phyloP scores from a whole-genome alignment of 1,140 invertebrate genomes.

The Phymastichus coffea region DNA sequence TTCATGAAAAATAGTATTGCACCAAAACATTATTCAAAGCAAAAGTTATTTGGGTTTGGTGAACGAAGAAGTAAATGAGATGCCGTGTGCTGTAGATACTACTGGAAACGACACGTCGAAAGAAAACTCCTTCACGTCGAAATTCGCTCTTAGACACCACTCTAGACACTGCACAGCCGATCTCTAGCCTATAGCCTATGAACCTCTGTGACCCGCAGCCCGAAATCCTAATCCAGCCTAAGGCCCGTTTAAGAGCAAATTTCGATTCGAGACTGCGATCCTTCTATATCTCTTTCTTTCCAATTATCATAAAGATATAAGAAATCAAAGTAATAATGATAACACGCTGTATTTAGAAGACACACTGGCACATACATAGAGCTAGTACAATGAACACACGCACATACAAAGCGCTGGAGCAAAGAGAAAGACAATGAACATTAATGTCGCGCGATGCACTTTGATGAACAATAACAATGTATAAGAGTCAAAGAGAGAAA shows the following conservation, averaged over 20 bases:
- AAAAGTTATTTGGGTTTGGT: no score
- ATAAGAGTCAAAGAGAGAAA: not conserved
- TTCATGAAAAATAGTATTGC: no score
- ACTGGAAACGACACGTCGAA: no score
- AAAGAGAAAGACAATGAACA: constrained; percentile 31
- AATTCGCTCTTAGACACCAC: constrained; percentile 20
- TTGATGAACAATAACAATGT: not conserved
- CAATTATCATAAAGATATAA: not conserved
- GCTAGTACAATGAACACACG: not conserved
- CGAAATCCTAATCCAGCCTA: not conserved
- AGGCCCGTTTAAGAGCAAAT: constrained; percentile 4
- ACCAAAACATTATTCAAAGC: no score
- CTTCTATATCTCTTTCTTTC: not conserved
- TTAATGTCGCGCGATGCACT: constrained; percentile 15
- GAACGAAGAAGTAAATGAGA: constrained; percentile 2
- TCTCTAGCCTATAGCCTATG: not conserved
- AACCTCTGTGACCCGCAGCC: not conserved
- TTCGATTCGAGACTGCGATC: constrained; percentile 1
- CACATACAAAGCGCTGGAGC: constrained; percentile 24
- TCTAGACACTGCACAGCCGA: constrained; percentile 15
- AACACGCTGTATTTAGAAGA: constrained; percentile 18
- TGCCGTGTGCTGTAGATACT: constrained; percentile 1
- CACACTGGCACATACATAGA: constrained; percentile 15
- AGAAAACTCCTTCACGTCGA: no score
- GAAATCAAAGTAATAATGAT: not conserved